Evolutionary conservation across 2,888 invertebrate species (phyloP).

Genomic region (Athetis lepigone): DNA sequence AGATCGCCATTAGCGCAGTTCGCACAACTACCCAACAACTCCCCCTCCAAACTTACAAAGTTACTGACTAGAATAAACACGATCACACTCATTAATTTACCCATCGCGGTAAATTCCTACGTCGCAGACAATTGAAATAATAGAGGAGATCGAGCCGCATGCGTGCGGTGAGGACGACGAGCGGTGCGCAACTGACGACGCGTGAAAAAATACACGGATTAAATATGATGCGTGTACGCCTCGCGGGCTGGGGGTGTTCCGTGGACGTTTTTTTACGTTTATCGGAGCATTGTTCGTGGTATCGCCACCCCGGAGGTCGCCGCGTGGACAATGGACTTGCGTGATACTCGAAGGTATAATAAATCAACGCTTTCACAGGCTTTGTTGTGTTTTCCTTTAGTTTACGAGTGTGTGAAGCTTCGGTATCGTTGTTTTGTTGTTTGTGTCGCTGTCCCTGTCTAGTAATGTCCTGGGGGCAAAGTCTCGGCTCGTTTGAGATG

Average conservation of each 20-base stretch:
- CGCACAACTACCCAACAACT: constrained; percentile 79
- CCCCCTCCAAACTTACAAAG: constrained; percentile 76
- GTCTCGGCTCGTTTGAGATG: constrained; percentile 55
- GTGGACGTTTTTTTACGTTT: constrained; percentile 48
- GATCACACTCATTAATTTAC: constrained; percentile 71
- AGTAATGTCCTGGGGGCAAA: constrained; percentile 65
- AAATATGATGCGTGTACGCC: constrained; percentile 57
- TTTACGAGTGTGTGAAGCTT: constrained; percentile 48
- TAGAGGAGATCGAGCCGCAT: constrained; percentile 81
- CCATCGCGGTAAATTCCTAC: constrained; percentile 76
- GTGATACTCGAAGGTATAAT: constrained; percentile 62
- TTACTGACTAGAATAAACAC: constrained; percentile 81
- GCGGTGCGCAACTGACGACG: constrained; percentile 75
- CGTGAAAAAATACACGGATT: constrained; percentile 59
- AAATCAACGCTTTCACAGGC: constrained; percentile 46
- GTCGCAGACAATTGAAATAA: constrained; percentile 81
- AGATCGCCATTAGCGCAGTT: constrained; percentile 86
- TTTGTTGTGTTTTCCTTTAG: constrained; percentile 46
- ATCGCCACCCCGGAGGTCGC: constrained; percentile 55
- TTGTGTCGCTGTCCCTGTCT: constrained; percentile 48
- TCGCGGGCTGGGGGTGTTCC: constrained; percentile 60
- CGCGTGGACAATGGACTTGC: constrained; percentile 70
- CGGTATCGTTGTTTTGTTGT: constrained; percentile 45
- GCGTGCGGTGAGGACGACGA: constrained; percentile 72
- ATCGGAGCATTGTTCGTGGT: constrained; percentile 49